A percentile compares a stretch with the other conserved stretches of the same genome.
Conservation (phyloP, 1,140 invertebrate species). For the Formica selysi region DNA sequence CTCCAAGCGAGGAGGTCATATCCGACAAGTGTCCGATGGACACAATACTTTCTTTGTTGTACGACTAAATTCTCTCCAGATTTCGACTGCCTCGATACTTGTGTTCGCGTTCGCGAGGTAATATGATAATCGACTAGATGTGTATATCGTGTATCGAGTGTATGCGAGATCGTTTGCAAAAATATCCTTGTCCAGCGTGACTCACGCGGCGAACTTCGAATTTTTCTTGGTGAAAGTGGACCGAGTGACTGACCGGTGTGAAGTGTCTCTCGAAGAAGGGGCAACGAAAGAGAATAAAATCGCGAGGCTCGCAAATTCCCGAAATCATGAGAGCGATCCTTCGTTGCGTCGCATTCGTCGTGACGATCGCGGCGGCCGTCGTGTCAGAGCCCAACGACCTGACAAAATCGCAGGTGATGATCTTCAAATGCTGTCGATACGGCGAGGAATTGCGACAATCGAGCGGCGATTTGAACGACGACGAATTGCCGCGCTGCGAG, state of each 20-base stretch:
- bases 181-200: no score
- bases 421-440: constrained; percentile 87
- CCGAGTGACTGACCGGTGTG: background rate
- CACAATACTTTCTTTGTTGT: background rate
- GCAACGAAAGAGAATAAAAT: background rate
- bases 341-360: constrained; percentile 1
- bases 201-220: background rate
- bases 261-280: background rate
- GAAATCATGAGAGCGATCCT: constrained; percentile 5
- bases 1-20: constrained; percentile 53
- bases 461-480: constrained; percentile 52
- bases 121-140: background rate
- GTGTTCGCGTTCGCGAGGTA: constrained; percentile 2
- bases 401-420: constrained; percentile 67
- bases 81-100: background rate
- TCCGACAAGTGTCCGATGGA: constrained; percentile 10
- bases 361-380: background rate
- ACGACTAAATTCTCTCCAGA: no score
- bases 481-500: constrained; percentile 68
- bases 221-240: background rate
- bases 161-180: no score
- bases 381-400: constrained; percentile 46
- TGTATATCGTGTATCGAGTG: no score
- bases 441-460: constrained; percentile 80
- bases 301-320: background rate